These are phyloP conservation scores for Drosophila leontia DNA, from an alignment of 1,140 invertebrate genomes.

Conservation along the genomic window DNA sequence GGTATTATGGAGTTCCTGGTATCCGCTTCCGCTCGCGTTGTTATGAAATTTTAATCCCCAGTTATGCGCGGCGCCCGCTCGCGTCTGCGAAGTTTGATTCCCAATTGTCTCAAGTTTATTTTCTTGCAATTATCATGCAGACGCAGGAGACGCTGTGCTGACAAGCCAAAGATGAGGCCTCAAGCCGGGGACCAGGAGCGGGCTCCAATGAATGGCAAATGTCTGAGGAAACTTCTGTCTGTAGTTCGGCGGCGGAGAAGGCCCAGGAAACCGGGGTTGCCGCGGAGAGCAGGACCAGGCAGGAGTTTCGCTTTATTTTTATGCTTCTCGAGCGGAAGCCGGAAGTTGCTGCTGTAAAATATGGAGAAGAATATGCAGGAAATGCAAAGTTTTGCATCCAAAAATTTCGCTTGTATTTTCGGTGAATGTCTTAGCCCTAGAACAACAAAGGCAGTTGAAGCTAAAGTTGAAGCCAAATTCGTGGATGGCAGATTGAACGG, in stretches of 20 bases:
- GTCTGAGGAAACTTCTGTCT: conserved; percentile 48
- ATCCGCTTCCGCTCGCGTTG: conserved; percentile 20
- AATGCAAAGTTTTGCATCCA: conserved; percentile 76
- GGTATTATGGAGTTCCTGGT: conserved; percentile 12
- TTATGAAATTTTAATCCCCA: conserved; percentile 65
- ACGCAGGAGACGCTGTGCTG: conserved; percentile 35
- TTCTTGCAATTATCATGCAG: conserved; percentile 64
- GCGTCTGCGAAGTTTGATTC: conserved; percentile 72
- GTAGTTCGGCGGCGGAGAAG: conserved; percentile 27
- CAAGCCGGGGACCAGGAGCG: not conserved
- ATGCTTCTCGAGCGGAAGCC: conserved; percentile 67
- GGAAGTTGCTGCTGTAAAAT: conserved; percentile 79
- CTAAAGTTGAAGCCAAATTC: conserved; percentile 27
- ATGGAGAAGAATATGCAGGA: conserved; percentile 72
- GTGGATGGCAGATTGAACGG: conserved; percentile 29
- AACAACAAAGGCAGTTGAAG: conserved; percentile 33
- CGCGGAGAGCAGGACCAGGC: conserved; percentile 16
- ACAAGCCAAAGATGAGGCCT: conserved; percentile 21
- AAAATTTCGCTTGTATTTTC: conserved; percentile 34
- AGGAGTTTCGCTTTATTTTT: conserved; percentile 65
- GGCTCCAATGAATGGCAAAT: conserved; percentile 58
- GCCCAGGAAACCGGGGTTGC: conserved; percentile 18
- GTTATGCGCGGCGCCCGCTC: conserved; percentile 18
- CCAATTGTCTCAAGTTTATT: conserved; percentile 71
- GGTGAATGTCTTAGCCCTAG: conserved; percentile 26